phyloP scores from a whole-genome alignment of 2,888 invertebrate genomes.

The Stramonita haemastoma region DNA sequence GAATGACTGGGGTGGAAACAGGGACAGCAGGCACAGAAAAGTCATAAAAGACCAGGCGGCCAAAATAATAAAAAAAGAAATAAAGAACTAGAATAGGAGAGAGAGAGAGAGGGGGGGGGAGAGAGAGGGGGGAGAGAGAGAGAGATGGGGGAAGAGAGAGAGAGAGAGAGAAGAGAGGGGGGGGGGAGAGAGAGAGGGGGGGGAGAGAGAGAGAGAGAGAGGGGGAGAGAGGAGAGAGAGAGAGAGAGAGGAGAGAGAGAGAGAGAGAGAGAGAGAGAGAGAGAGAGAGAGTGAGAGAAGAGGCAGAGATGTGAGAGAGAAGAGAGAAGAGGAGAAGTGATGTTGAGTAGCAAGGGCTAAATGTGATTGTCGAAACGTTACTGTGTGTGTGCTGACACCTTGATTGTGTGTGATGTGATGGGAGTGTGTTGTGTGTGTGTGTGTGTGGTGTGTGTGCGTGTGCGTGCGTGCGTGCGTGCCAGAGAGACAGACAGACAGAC shows the following conservation, averaged over 20 bases:
- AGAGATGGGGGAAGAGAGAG: conserved; percentile 1
- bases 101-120: background rate
- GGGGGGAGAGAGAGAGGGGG: background rate
- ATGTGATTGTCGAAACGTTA: background rate
- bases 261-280: conserved; percentile 12
- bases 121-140: conserved; percentile 17
- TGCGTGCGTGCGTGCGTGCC: background rate
- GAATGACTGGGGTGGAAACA: background rate
- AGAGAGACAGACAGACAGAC: background rate
- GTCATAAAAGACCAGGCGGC: background rate
- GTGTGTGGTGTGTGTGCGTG: conserved; percentile 5
- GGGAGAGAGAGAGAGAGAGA: background rate
- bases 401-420: background rate
- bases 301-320: no score
- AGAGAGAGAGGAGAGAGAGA: background rate
- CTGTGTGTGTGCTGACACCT: background rate
- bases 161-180: background rate
- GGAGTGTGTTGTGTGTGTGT: background rate
- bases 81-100: background rate
- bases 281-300: background rate
- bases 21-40: background rate
- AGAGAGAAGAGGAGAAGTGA: background rate
- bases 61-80: background rate
- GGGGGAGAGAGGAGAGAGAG: background rate
- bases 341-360: background rate